Evolutionary conservation across 2,113 vertebrate genomes (phyloP).

Genomic region (Nansenia antarctica): DNA sequence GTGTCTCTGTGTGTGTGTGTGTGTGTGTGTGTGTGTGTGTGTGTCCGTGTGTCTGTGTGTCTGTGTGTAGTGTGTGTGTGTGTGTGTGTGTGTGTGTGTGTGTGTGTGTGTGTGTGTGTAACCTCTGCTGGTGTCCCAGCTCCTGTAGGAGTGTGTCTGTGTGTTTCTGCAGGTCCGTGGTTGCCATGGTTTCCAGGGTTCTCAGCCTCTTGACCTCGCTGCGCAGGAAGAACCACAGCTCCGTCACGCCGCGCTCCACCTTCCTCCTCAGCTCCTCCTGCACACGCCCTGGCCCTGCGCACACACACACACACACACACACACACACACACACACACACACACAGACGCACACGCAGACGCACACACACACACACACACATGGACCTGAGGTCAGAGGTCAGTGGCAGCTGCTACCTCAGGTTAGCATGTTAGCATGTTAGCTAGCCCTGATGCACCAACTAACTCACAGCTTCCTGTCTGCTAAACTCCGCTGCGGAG

Average conservation of each 20-base stretch:
- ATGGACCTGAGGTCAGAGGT: too few species aligned
- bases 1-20: background rate
- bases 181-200: slow-evolving; percentile 78
- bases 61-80: background rate
- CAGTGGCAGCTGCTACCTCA: too few species aligned
- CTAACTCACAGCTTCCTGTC: too few species aligned
- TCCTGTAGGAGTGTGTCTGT: slow-evolving; percentile 82
- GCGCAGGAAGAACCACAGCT: slow-evolving; percentile 89
- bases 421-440: too few species aligned
- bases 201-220: slow-evolving; percentile 87
- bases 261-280: slow-evolving; percentile 85
- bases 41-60: slow-evolving; percentile 76
- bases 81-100: background rate
- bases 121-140: slow-evolving; percentile 89
- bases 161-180: slow-evolving; percentile 79
- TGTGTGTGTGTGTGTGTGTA: background rate
- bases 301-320: background rate
- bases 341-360: slow-evolving; percentile 3
- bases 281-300: slow-evolving; percentile 80
- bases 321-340: background rate
- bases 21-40: slow-evolving; percentile 70
- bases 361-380: too few species aligned
- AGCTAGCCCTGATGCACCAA: too few species aligned
- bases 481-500: too few species aligned
- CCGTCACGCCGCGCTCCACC: slow-evolving; percentile 87